Evolutionary conservation across 2,797 vertebrate genomes (phyloP).

Genomic region (Pseudomugil gertrudae): DNA sequence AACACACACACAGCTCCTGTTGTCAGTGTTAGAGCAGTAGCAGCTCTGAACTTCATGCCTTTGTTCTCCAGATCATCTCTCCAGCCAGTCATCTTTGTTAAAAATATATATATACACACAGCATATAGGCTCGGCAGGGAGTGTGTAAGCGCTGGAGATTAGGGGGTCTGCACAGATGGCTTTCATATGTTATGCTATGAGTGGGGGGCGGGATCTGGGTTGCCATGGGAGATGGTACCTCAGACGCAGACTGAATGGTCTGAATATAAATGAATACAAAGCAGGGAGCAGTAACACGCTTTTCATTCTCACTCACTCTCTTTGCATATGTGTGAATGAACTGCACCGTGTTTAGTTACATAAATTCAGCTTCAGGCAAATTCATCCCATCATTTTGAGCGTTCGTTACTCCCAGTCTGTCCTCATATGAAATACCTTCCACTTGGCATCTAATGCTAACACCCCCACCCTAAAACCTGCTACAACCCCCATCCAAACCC

Average conservation of each 20-base stretch:
- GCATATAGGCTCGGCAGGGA: constrained; percentile 51
- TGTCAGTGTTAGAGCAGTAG: constrained; percentile 7
- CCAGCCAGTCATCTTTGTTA: constrained; percentile 28
- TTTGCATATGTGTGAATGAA: constrained; percentile 58
- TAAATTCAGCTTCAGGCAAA: constrained; percentile 59
- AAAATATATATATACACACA: constrained; percentile 33
- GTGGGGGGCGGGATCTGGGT: constrained; percentile 61
- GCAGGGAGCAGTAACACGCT: constrained; percentile 49
- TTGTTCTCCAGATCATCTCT: constrained; percentile 53
- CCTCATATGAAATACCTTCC: constrained; percentile 32
- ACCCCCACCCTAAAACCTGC: constrained; percentile 41
- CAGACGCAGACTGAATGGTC: constrained; percentile 63
- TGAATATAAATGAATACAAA: constrained; percentile 71
- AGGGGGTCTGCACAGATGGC: constrained; percentile 76
- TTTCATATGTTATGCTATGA: constrained; percentile 71
- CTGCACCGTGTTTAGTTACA: constrained; percentile 56
- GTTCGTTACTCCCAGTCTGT: constrained; percentile 19
- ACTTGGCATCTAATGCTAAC: constrained; percentile 40
- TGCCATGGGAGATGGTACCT: constrained; percentile 70
- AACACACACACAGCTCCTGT: neutral
- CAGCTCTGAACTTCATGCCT: constrained; percentile 39
- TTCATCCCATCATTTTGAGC: constrained; percentile 30
- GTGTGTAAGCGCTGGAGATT: constrained; percentile 59
- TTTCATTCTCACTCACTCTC: constrained; percentile 37
- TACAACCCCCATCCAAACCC: constrained; percentile 30